phyloP scores from a whole-genome alignment of 2,888 invertebrate genomes.

The Tyria jacobaeae region DNA sequence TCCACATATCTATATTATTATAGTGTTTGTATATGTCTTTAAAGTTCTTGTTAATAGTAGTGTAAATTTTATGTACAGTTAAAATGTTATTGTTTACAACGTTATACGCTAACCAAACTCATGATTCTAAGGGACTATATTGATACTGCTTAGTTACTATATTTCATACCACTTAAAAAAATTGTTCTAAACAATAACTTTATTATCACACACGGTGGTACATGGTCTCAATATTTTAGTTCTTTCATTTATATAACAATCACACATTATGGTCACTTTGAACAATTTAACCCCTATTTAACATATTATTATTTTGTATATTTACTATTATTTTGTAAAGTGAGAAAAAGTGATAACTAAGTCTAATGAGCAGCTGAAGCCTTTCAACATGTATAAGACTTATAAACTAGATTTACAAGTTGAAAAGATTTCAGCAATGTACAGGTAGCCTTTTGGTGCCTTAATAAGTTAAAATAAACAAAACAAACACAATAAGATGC shows the following conservation, averaged over 20 bases:
- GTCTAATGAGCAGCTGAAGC: constrained; percentile 23
- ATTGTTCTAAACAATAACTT: background rate
- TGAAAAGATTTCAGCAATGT: constrained; percentile 11
- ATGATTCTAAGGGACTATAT: background rate
- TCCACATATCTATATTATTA: constrained; percentile 6
- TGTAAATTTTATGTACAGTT: constrained; percentile 38
- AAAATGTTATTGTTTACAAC: constrained; percentile 35
- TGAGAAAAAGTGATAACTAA: constrained; percentile 22
- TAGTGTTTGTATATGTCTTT: constrained; percentile 17
- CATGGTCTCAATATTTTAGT: background rate
- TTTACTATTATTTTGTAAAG: constrained; percentile 20
- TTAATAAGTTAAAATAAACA: constrained; percentile 33
- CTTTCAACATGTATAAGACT: constrained; percentile 17
- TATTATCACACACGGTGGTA: background rate
- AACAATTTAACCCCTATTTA: constrained; percentile 9
- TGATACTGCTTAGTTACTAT: background rate
- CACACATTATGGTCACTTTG: background rate
- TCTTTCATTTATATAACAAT: background rate
- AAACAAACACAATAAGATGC: constrained; percentile 5
- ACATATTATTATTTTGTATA: constrained; percentile 13
- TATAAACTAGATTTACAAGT: constrained; percentile 9
- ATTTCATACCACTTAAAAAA: too few relatives aligned
- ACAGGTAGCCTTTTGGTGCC: constrained; percentile 46
- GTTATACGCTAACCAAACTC: background rate
- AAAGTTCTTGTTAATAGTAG: constrained; percentile 13